Evolutionary conservation across 2,888 invertebrate genomes (phyloP).

Genomic region (Portevinia maculata): DNA sequence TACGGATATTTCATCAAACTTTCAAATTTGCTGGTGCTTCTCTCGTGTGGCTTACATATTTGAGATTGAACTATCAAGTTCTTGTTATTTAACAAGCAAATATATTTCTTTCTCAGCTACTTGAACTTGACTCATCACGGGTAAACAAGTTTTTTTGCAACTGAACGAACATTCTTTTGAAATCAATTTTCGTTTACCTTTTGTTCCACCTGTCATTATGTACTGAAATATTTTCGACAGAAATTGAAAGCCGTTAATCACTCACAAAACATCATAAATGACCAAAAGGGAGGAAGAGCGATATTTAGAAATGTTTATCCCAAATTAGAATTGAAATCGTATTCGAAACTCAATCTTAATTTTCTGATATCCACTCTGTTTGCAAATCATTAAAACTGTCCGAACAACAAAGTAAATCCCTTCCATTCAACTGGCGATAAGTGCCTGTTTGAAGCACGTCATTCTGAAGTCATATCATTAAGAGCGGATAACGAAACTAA

Average conservation of each 20-base stretch:
- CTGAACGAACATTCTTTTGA: not conserved
- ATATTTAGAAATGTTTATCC: constrained; percentile 47
- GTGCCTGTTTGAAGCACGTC: constrained; percentile 73
- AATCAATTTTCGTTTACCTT: constrained; percentile 16
- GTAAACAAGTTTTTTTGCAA: too few species aligned
- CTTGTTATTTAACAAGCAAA: too few species aligned
- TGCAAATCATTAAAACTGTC: constrained; percentile 71
- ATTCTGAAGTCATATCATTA: constrained; percentile 64
- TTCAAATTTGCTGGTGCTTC: too few species aligned
- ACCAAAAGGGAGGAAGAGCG: constrained; percentile 40
- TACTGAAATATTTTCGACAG: constrained; percentile 26
- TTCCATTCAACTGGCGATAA: constrained; percentile 67
- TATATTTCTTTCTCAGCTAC: too few species aligned
- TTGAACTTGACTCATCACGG: too few species aligned
- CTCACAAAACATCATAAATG: constrained; percentile 49
- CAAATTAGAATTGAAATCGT: constrained; percentile 58
- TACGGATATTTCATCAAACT: too few species aligned
- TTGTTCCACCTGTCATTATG: constrained; percentile 45
- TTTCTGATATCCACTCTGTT: constrained; percentile 56
- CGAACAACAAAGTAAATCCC: constrained; percentile 64
- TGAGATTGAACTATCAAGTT: too few species aligned
- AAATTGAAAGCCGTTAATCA: constrained; percentile 67
- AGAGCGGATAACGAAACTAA: constrained; percentile 71
- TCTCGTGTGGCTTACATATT: too few species aligned
- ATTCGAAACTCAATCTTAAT: constrained; percentile 34